Percentiles rank a stretch among this genome's conserved stretches.
Evolutionary conservation across 2,113 vertebrate species (phyloP).

Genomic region (Platichthys stellatus): DNA sequence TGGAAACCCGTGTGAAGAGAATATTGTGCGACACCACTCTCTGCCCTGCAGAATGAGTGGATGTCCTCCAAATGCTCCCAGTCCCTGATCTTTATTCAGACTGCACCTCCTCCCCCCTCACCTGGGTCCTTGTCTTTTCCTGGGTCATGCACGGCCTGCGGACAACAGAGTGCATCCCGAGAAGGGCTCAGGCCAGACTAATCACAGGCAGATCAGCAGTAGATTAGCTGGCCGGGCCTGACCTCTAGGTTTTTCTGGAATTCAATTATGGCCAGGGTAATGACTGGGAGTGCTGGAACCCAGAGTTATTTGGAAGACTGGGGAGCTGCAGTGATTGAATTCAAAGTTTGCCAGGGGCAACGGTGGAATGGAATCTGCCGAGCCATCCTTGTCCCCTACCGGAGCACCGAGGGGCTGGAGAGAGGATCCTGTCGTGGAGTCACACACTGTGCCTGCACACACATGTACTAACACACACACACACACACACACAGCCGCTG

Average conservation of each 20-base stretch:
- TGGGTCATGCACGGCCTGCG: constrained; percentile 63
- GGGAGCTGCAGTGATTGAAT: constrained; percentile 76
- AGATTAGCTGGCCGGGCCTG: constrained; percentile 71
- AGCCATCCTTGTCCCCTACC: constrained; percentile 47
- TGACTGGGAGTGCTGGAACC: constrained; percentile 78
- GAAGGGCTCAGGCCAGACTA: constrained; percentile 68
- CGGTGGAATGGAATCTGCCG: constrained; percentile 58
- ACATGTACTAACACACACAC: constrained; percentile 5
- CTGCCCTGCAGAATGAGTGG: constrained; percentile 53
- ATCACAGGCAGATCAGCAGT: constrained; percentile 80
- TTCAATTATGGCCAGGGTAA: constrained; percentile 78
- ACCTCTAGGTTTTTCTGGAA: constrained; percentile 77
- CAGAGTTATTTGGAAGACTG: constrained; percentile 76
- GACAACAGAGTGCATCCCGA: constrained; percentile 61
- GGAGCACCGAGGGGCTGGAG: constrained; percentile 40
- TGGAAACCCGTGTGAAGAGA: constrained; percentile 33
- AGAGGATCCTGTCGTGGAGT: constrained; percentile 47
- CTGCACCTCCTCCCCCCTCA: constrained; percentile 45
- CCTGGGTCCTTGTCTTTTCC: constrained; percentile 56
- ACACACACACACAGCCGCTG: neutral
- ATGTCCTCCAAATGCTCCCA: constrained; percentile 63
- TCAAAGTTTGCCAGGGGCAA: constrained; percentile 69
- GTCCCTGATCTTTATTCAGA: constrained; percentile 62
- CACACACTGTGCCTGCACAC: constrained; percentile 10
- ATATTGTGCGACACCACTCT: constrained; percentile 53